phyloP scores from a whole-genome alignment of 1,140 invertebrate species.

The Neodiprion pinetum region DNA sequence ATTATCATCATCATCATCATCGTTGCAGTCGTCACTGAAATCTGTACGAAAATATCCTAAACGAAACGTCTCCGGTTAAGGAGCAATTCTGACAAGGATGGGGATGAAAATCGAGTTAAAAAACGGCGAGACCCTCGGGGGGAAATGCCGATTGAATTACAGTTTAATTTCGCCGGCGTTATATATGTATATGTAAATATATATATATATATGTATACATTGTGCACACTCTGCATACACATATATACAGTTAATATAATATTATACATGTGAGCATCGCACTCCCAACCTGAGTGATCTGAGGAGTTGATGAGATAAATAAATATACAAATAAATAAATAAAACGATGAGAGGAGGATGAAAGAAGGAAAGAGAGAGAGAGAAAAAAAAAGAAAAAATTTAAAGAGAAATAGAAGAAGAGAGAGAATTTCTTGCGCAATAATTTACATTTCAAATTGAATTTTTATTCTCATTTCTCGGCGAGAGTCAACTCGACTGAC shows the following conservation, averaged over 20 bases:
- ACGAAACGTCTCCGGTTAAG: not conserved
- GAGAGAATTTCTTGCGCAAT: conserved; percentile 18
- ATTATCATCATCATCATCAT: no score
- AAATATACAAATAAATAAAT: no score
- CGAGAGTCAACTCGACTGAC: not conserved
- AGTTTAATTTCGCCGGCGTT: conserved; percentile 59
- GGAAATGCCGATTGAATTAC: conserved; percentile 55
- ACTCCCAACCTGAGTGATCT: no score
- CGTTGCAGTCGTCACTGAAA: no score
- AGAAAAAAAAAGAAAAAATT: not conserved
- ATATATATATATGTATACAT: not conserved
- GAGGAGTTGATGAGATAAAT: no score
- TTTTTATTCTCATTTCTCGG: conserved; percentile 42
- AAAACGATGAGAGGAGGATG: not conserved
- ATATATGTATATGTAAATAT: not conserved
- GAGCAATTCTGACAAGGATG: not conserved
- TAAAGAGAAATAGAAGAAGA: not conserved
- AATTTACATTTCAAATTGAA: conserved; percentile 60
- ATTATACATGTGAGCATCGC: no score
- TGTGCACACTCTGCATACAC: no score
- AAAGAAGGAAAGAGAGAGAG: not conserved
- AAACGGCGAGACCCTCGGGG: not conserved
- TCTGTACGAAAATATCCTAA: no score
- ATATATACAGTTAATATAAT: no score
- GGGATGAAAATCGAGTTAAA: conserved; percentile 11